These are phyloP conservation scores for Parapristionchus giblindavisi DNA, from an alignment of 2,888 invertebrate genomes.

Conservation along the genomic window DNA sequence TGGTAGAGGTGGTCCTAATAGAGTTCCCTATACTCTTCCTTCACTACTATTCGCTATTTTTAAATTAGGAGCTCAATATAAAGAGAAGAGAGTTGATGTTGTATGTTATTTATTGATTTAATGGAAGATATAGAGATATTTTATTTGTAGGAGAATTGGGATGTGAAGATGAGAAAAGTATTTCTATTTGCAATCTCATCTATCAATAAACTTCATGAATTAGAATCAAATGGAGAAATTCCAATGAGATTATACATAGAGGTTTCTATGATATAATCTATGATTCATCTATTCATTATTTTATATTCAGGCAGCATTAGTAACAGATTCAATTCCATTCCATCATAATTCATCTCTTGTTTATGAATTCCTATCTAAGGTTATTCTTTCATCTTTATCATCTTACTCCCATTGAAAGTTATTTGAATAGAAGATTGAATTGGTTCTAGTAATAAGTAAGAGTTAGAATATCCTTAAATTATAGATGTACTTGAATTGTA, in stretches of 20 bases:
- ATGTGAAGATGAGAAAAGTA: slow-evolving; percentile 96
- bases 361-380: slow-evolving; percentile 85
- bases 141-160: slow-evolving; percentile 86
- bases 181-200: slow-evolving; percentile 97
- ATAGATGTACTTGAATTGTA: too few species aligned
- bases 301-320: slow-evolving; percentile 84
- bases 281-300: neutral
- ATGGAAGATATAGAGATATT: neutral
- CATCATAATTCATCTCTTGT: slow-evolving; percentile 95
- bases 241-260: slow-evolving; percentile 87
- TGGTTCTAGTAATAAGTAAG: too few species aligned
- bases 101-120: neutral
- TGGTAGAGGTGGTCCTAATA: slow-evolving; percentile 85
- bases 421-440: too few species aligned
- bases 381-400: too few species aligned
- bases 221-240: slow-evolving; percentile 91
- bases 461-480: too few species aligned
- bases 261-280: slow-evolving; percentile 32
- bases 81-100: slow-evolving; percentile 70
- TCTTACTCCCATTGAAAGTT: too few species aligned
- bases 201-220: slow-evolving; percentile 85
- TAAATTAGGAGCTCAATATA: slow-evolving; percentile 84
- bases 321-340: slow-evolving; percentile 76
- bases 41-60: slow-evolving; percentile 93
- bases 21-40: slow-evolving; percentile 90